A percentile compares a stretch with the other conserved stretches of the same genome.
Evolutionary conservation across 2,797 vertebrate species (phyloP).

Genomic region (Neosilurus hyrtlii): DNA sequence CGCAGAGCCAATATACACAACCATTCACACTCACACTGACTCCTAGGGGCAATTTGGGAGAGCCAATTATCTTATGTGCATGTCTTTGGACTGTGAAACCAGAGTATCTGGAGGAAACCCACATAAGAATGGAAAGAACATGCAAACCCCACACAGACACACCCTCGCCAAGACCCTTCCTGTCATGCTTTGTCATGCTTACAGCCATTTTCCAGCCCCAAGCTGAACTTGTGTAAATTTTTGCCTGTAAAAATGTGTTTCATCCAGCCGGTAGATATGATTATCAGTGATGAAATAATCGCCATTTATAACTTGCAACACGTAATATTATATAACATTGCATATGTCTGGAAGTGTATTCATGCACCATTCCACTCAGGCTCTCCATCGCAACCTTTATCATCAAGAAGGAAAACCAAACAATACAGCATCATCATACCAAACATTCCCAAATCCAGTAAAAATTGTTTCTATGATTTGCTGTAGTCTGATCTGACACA

Average conservation of each 20-base stretch:
- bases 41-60: too few relatives aligned
- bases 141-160: too few relatives aligned
- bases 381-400: neutral
- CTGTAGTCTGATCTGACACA: neutral
- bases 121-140: too few relatives aligned
- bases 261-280: neutral
- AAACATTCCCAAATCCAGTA: neutral
- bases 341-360: conserved; percentile 7
- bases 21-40: too few relatives aligned
- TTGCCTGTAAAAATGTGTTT: neutral
- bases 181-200: too few relatives aligned
- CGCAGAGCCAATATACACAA: too few relatives aligned
- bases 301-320: neutral
- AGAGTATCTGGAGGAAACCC: too few relatives aligned
- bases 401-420: conserved; percentile 9
- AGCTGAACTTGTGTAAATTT: neutral
- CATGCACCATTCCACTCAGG: neutral
- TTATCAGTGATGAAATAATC: neutral
- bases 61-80: too few relatives aligned
- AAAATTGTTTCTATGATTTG: conserved; percentile 14
- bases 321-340: conserved; percentile 12
- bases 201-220: neutral
- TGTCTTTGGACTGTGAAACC: too few relatives aligned
- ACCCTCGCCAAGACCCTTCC: neutral
- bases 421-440: neutral